Percentiles rank a stretch among this genome's conserved stretches.
These are phyloP conservation scores for honey bee (Apis mellifera) DNA, from an alignment of 1,140 invertebrate genomes.

Conservation along the genomic window DNA sequence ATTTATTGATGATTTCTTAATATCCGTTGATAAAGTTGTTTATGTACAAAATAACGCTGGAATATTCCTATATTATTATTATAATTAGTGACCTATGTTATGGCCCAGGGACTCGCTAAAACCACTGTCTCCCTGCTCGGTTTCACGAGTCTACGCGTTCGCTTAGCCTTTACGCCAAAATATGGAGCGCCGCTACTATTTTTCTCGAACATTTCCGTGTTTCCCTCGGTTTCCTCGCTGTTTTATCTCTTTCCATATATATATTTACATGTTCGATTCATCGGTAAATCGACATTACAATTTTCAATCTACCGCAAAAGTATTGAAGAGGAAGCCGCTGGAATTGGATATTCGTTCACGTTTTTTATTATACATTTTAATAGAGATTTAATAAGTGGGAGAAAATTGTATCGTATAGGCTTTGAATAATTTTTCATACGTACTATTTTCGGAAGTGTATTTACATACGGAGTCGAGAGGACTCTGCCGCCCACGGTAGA, in stretches of 20 bases:
- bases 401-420: slow-evolving; percentile 68
- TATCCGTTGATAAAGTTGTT: slow-evolving; percentile 77
- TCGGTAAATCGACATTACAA: background rate
- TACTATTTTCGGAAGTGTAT: slow-evolving; percentile 46
- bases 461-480: slow-evolving; percentile 47
- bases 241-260: background rate
- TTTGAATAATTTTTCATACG: slow-evolving; percentile 57
- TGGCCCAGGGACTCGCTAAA: slow-evolving; percentile 55
- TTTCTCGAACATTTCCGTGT: background rate
- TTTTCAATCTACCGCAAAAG: background rate
- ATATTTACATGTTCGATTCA: slow-evolving; percentile 54
- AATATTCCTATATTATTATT: slow-evolving; percentile 73
- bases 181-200: slow-evolving; percentile 48
- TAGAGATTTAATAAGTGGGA: slow-evolving; percentile 63
- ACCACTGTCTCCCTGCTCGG: slow-evolving; percentile 35
- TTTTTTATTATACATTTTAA: slow-evolving; percentile 52
- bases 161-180: slow-evolving; percentile 52
- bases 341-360: slow-evolving; percentile 17
- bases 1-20: slow-evolving; percentile 76
- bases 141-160: slow-evolving; percentile 48
- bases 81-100: slow-evolving; percentile 68
- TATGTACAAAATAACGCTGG: slow-evolving; percentile 79
- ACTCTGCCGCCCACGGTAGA: slow-evolving; percentile 51
- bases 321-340: slow-evolving; percentile 32
- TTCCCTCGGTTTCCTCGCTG: slow-evolving; percentile 23